phyloP scores from a whole-genome alignment of 1,140 invertebrate genomes.

The Brachionus rubens region DNA sequence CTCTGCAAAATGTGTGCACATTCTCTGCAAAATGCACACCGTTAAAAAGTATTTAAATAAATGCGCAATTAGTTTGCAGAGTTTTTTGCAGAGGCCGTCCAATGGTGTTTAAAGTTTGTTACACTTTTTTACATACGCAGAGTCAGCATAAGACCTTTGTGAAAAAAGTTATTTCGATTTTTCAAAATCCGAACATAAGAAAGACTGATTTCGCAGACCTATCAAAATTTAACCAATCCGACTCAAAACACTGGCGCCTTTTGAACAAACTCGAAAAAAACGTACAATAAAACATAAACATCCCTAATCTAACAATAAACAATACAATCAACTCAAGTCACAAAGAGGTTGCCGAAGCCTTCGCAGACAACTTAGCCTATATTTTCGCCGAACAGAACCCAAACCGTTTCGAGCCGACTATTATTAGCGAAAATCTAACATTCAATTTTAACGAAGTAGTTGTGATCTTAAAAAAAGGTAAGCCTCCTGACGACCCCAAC shows the following conservation, averaged over 20 bases:
- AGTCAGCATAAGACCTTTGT: too few relatives aligned
- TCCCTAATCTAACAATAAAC: conserved; percentile 10
- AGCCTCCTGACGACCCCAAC: conserved; percentile 10
- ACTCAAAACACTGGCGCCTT: conserved; percentile 14
- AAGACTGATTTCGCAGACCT: neutral
- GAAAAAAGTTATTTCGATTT: too few relatives aligned
- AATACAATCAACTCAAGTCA: neutral
- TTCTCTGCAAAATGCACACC: too few relatives aligned
- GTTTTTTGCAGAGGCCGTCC: too few relatives aligned
- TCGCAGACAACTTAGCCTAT: neutral
- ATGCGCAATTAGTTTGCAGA: too few relatives aligned
- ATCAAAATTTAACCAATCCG: conserved; percentile 8
- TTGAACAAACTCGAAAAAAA: conserved; percentile 29
- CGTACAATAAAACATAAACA: neutral
- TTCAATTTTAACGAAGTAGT: neutral
- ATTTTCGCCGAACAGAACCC: conserved; percentile 2
- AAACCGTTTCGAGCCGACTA: neutral
- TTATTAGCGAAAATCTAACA: neutral
- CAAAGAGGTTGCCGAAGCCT: conserved; percentile 24
- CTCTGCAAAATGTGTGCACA: too few relatives aligned
- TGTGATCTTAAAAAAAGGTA: conserved; percentile 48
- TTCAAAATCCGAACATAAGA: conserved; percentile 5
- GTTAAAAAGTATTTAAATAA: too few relatives aligned
- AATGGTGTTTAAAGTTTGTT: too few relatives aligned
- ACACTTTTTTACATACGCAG: too few relatives aligned